Percentiles rank a stretch among this genome's conserved stretches.
These are phyloP conservation scores for Tinea trinotella DNA, from an alignment of 2,888 invertebrate genomes.

Conservation along the genomic window DNA sequence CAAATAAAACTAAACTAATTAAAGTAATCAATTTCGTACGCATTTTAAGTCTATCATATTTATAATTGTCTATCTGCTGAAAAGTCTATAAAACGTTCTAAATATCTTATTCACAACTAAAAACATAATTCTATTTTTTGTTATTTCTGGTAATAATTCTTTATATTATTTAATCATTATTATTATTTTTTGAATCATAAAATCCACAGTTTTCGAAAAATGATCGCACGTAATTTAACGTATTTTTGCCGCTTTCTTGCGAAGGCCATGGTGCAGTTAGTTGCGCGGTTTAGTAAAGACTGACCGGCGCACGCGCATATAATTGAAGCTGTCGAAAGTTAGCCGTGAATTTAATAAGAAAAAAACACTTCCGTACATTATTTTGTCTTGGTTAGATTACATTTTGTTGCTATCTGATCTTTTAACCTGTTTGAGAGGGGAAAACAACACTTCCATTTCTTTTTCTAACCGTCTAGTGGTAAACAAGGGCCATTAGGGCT, in stretches of 20 bases:
- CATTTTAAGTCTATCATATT: slow-evolving; percentile 39
- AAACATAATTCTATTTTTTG: too few relatives aligned
- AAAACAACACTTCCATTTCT: too few relatives aligned
- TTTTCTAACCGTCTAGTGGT: too few relatives aligned
- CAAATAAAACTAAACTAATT: slow-evolving; percentile 31
- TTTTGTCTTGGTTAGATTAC: too few relatives aligned
- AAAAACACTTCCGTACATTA: too few relatives aligned
- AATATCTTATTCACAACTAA: too few relatives aligned
- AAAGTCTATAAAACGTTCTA: too few relatives aligned
- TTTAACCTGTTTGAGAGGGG: too few relatives aligned
- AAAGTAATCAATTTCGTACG: slow-evolving; percentile 31
- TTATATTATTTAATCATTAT: too few relatives aligned
- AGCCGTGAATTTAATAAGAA: neutral
- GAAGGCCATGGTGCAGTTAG: slow-evolving; percentile 34
- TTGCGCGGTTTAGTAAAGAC: slow-evolving; percentile 24
- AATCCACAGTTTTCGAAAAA: slow-evolving; percentile 27
- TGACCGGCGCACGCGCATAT: slow-evolving; percentile 25
- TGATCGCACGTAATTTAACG: slow-evolving; percentile 20
- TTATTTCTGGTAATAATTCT: too few relatives aligned
- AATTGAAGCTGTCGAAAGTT: neutral
- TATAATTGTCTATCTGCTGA: slow-evolving; percentile 4
- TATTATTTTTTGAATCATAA: neutral
- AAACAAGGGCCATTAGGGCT: too few relatives aligned
- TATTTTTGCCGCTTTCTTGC: slow-evolving; percentile 42
- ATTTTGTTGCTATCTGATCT: too few relatives aligned